These are phyloP conservation scores for Spodoptera littoralis DNA, from an alignment of 2,888 invertebrate species.

Conservation along the genomic window DNA sequence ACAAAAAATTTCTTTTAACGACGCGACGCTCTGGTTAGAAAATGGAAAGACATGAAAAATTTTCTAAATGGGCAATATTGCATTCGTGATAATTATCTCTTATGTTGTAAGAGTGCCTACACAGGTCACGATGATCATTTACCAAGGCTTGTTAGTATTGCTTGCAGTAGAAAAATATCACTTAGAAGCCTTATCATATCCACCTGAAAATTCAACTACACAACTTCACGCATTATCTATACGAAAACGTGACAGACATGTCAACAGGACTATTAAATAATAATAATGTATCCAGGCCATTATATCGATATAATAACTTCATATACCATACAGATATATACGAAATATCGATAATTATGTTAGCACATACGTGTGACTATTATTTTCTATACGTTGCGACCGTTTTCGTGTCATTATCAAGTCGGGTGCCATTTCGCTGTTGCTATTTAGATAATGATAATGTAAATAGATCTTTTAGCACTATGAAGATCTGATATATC, in stretches of 20 bases:
- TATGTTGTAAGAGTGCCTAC: too few species aligned
- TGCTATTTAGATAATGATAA: conserved; percentile 51
- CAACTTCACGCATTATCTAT: conserved; percentile 8
- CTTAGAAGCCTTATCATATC: too few species aligned
- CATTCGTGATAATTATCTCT: too few species aligned
- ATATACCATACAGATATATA: conserved; percentile 37
- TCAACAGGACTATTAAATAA: conserved; percentile 22
- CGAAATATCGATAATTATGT: conserved; percentile 56
- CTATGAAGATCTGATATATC: conserved; percentile 3
- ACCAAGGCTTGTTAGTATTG: too few species aligned
- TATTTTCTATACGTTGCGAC: conserved; percentile 61
- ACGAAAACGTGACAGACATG: conserved; percentile 7
- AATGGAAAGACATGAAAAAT: too few species aligned
- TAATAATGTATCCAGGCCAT: conserved; percentile 30
- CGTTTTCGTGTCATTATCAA: conserved; percentile 65
- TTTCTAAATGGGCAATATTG: too few species aligned
- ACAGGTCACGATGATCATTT: too few species aligned
- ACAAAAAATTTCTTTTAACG: too few species aligned
- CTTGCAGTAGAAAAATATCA: too few species aligned
- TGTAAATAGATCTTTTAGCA: conserved; percentile 26
- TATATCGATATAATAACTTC: conserved; percentile 30
- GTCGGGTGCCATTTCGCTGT: conserved; percentile 65
- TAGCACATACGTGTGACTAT: conserved; percentile 64
- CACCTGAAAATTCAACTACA: neutral
- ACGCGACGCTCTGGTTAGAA: too few species aligned